Evolutionary conservation across 2,888 invertebrate genomes (phyloP), one percentile per base, ranked within the genome.

Genomic region (Sisyra nigra): DNA sequence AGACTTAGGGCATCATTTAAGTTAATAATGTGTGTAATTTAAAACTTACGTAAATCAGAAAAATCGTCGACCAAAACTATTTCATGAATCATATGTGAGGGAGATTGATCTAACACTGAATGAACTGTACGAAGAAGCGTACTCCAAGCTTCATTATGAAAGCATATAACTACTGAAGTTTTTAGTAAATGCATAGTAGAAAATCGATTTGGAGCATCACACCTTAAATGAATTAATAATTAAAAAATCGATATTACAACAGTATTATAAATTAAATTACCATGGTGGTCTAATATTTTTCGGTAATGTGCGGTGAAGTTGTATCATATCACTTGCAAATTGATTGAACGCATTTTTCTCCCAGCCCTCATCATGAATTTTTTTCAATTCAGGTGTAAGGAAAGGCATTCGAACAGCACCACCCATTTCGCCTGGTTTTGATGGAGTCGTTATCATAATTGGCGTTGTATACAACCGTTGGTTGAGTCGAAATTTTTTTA

Each of bases 111-210:
- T 43, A 98, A 64, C 10, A 98, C 91, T 6, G 92, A 93, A 65
- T 96, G 94, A 1, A 97, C 93, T 0, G 97, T 96, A 41, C 97
- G 71, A 45, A 97, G 65, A 18, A 98, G 70, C 10, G 96, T 94
- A 0, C 93, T 91, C 96, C 97, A 97, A 1, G 97, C 97, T 67
- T 98, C 98, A 64, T 98, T 98, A 69, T 98, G 97, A 68, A 94
- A 94, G 61, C 93, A 93, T 55, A 94, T 85, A 48, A 94, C 83
- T 15, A 94, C 92, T 38, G 91, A 81, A 1, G 93, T 93, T 44
- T 80, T 70, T 1, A 92, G 91, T 42, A 93, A 70, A 50, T 80
- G 69, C 40, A 70, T 66, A 46, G 70, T 66, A 46, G 68, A 56
- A 58, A 83, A 83, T 37, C 76, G 70, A 9, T 72, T 76, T 1